phyloP scores from a whole-genome alignment of 2,888 invertebrate species.

The Tridacna gigas region DNA sequence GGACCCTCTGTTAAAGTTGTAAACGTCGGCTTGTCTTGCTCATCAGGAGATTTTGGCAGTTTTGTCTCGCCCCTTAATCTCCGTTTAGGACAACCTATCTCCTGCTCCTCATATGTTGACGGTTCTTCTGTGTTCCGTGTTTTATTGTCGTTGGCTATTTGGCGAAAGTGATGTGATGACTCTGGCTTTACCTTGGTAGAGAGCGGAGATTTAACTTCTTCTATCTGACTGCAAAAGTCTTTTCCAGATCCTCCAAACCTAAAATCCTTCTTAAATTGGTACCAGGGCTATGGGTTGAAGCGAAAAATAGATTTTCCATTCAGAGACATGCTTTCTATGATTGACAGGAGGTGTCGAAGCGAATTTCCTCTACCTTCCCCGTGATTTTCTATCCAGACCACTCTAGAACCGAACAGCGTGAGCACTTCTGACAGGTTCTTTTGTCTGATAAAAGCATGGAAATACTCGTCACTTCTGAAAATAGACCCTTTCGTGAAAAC shows the following conservation, averaged over 20 bases:
- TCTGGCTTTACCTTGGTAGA: background rate
- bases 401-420: background rate
- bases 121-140: background rate
- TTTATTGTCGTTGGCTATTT: background rate
- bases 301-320: background rate
- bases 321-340: background rate
- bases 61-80: too few relatives aligned
- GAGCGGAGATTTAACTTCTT: background rate
- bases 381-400: background rate
- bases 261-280: background rate
- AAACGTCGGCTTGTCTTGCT: background rate
- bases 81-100: too few relatives aligned
- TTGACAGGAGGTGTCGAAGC: background rate
- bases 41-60: too few relatives aligned
- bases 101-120: background rate
- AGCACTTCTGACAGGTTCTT: background rate
- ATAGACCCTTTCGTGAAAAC: constrained; percentile 4
- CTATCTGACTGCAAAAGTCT: background rate
- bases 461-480: background rate
- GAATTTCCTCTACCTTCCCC: background rate
- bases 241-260: background rate
- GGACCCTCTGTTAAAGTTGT: background rate
- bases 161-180: background rate
- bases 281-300: background rate
- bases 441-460: background rate